phyloP scores from a whole-genome alignment of 2,113 vertebrate genomes.

The Eclectus roratus region DNA sequence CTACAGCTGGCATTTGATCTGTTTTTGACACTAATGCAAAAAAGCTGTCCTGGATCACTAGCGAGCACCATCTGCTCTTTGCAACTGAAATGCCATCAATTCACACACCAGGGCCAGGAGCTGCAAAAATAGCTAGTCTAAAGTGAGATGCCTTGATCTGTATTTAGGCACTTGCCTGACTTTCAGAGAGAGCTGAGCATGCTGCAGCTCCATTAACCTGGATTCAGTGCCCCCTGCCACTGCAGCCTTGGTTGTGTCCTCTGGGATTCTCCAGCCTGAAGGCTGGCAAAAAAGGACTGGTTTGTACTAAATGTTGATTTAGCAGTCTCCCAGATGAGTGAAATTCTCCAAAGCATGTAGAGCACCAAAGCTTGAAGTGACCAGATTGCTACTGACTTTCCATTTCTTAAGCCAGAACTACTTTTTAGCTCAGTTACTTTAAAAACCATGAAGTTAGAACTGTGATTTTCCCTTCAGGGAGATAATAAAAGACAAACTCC shows the following conservation, averaged over 20 bases:
- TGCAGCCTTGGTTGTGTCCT: not conserved
- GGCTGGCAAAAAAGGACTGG: not conserved
- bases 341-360: not conserved
- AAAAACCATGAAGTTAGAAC: not conserved
- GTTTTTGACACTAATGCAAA: conserved; percentile 46
- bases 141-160: not conserved
- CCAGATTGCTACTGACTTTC: not conserved
- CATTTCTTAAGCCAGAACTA: not conserved
- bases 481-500: not conserved
- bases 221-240: not conserved
- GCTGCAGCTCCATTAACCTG: not conserved
- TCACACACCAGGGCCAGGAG: conserved; percentile 19
- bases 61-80: conserved; percentile 38
- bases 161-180: not conserved
- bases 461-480: not conserved
- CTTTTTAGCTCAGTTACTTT: not conserved
- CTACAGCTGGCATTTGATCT: conserved; percentile 32
- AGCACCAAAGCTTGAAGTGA: not conserved
- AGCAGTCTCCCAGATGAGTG: not conserved
- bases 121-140: conserved; percentile 31
- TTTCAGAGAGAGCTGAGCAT: not conserved
- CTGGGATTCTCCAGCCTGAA: not conserved
- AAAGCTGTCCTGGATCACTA: conserved; percentile 45
- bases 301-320: not conserved
- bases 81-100: conserved; percentile 31